phyloP scores from a whole-genome alignment of 2,888 invertebrate genomes.

The Drosophila meridiana region DNA sequence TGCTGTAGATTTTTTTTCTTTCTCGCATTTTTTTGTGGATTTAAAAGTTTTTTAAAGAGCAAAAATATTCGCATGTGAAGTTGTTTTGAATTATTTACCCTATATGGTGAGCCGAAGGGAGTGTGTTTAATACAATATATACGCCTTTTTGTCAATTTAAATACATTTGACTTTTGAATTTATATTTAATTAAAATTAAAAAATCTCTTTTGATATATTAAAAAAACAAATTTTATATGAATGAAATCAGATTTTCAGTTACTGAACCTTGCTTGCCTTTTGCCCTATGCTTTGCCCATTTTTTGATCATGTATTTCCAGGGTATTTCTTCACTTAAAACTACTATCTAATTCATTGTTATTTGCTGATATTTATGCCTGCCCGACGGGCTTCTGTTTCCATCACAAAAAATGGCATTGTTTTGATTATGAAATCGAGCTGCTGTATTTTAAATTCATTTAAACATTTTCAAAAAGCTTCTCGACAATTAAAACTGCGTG shows the following conservation, averaged over 20 bases:
- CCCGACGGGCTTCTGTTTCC: slow-evolving; percentile 26
- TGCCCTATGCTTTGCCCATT: not conserved
- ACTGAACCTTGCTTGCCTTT: not conserved
- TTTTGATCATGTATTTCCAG: not conserved
- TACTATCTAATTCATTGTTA: not conserved
- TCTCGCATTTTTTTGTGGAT: slow-evolving; percentile 16
- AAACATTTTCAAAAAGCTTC: slow-evolving; percentile 49
- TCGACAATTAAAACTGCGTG: slow-evolving; percentile 69
- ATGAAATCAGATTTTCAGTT: not conserved
- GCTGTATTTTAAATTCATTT: slow-evolving; percentile 58
- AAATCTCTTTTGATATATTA: not conserved
- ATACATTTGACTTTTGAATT: not conserved
- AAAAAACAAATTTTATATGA: not conserved
- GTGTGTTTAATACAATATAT: slow-evolving; percentile 5
- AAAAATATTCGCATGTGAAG: slow-evolving; percentile 22
- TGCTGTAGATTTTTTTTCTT: slow-evolving; percentile 17
- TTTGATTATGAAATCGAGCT: slow-evolving; percentile 46
- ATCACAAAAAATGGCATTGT: slow-evolving; percentile 51
- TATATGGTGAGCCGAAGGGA: not conserved
- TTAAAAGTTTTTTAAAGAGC: slow-evolving; percentile 26
- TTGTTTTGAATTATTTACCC: slow-evolving; percentile 20
- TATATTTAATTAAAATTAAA: not conserved
- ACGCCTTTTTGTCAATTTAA: not conserved
- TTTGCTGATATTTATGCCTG: slow-evolving; percentile 29
- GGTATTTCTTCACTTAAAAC: not conserved